Evolutionary conservation across 2,797 vertebrate genomes (phyloP), one percentile per base, ranked within the genome.

Genomic region (Columba guinea): DNA sequence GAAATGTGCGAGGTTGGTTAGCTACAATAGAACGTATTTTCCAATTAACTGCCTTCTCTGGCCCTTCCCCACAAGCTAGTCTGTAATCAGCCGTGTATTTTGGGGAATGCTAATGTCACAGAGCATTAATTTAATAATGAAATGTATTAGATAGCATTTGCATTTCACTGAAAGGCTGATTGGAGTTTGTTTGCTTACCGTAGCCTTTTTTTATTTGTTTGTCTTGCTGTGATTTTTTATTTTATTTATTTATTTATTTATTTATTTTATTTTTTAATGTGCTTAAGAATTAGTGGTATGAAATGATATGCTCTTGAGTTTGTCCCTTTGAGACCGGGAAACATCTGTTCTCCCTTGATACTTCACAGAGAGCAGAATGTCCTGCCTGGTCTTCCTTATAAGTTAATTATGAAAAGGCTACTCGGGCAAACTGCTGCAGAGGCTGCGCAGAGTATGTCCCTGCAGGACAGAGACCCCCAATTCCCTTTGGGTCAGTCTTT

Each of bases 331-430:
- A 88, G 91, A 56, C 82, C 2, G 63, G 73, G 56, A 81, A 93
- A 91, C 85, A 94, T 95, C 96, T 95, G 92, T 90, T 93, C 52
- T 95, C 84, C 87, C 92, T 64, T 85, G 94, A 35, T 94, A 76
- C 76, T 86, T 83, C 10, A 19, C 1, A 55, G 62, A 44, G 92
- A 90, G 70, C 92, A 62, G 63, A 86, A 69, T 55, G 93, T 91
- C 88, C 90, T 94, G 89, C 71, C 35, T 85, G 49, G n/a, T 46
- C 94, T 91, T 91, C 69, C 91, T 92, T 94, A 19, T 52, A 80
- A 95, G 89, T 91, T 87, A 80, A 85, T 93, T 86, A 60, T 63
- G 58, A 15, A 32, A 80, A 56, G 87, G 49, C 23, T 59, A 11
- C 91, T 70, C 11, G 70, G 77, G 76, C 74, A 20, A 28, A 4